phyloP scores from a whole-genome alignment of 2,888 invertebrate genomes.

The Melolontha melolontha region DNA sequence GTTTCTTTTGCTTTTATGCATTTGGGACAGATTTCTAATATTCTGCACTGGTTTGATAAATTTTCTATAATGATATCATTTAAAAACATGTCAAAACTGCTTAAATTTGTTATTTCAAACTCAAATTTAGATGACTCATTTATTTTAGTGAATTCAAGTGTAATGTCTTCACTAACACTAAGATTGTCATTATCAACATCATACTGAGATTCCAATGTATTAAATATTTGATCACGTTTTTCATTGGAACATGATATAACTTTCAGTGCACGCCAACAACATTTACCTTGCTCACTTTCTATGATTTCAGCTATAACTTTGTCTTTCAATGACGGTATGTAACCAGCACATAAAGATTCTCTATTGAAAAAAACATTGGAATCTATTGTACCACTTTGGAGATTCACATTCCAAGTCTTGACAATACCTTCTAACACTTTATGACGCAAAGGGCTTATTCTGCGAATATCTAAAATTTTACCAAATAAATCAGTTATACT shows the following conservation, averaged over 20 bases:
- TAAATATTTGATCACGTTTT: conserved; percentile 40
- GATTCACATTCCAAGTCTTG: conserved; percentile 60
- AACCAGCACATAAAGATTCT: conserved; percentile 68
- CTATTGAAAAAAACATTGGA: conserved; percentile 72
- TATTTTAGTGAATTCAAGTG: conserved; percentile 63
- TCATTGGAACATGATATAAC: conserved; percentile 57
- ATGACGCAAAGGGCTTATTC: conserved; percentile 72
- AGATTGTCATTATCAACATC: conserved; percentile 62
- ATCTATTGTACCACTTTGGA: conserved; percentile 70
- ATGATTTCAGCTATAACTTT: conserved; percentile 76
- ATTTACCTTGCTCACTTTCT: conserved; percentile 75
- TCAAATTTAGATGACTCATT: conserved; percentile 64
- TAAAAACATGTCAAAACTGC: conserved; percentile 63
- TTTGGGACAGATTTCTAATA: conserved; percentile 59
- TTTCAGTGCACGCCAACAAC: conserved; percentile 72
- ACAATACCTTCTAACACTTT: conserved; percentile 69
- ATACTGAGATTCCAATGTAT: conserved; percentile 31
- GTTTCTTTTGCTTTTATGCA: conserved; percentile 50
- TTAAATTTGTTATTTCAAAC: conserved; percentile 67
- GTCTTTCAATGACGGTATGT: conserved; percentile 71
- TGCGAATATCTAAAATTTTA: conserved; percentile 73
- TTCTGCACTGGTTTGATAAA: conserved; percentile 62
- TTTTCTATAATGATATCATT: conserved; percentile 68
- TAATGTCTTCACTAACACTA: conserved; percentile 67
- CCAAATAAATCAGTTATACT: conserved; percentile 66